Evolutionary conservation across 2,113 vertebrate species (phyloP).

Genomic region (Theropithecus gelada): DNA sequence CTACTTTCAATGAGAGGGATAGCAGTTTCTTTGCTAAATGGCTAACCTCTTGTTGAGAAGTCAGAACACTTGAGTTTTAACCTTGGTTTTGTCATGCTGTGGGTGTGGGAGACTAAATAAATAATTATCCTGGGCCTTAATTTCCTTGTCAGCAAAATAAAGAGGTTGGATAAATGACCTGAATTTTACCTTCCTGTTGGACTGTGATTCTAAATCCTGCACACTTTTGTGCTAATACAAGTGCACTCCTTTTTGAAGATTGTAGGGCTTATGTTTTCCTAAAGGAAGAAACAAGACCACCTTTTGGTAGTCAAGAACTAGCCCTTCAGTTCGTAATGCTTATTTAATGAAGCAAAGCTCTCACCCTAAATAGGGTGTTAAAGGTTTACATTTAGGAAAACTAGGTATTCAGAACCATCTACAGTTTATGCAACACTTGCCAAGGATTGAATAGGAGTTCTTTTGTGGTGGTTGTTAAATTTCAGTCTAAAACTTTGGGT

Average conservation of each 20-base stretch:
- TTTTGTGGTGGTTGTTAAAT: not conserved
- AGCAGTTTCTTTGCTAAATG: not conserved
- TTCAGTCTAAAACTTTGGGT: not conserved
- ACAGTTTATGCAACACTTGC: not conserved
- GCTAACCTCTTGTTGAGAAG: not conserved
- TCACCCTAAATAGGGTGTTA: not conserved
- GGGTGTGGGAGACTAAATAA: not conserved
- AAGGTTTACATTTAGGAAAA: not conserved
- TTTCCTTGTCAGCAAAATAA: slow-evolving; percentile 34
- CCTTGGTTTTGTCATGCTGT: not conserved
- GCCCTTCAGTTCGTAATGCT: not conserved
- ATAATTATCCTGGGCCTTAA: not conserved
- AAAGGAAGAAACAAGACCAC: not conserved
- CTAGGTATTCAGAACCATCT: not conserved
- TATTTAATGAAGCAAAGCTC: not conserved
- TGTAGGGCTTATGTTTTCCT: not conserved
- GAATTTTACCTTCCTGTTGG: not conserved
- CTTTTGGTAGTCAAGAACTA: not conserved
- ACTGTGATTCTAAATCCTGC: not conserved
- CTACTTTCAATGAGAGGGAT: not conserved
- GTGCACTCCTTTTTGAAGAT: not conserved
- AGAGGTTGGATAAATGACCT: not conserved
- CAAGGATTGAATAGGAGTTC: not conserved
- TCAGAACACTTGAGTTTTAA: not conserved
- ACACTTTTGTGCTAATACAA: not conserved